A percentile compares a stretch with the other conserved stretches of the same genome.
Conservation (phyloP, 2,113 vertebrate genomes). For the Peromyscus californicus region DNA sequence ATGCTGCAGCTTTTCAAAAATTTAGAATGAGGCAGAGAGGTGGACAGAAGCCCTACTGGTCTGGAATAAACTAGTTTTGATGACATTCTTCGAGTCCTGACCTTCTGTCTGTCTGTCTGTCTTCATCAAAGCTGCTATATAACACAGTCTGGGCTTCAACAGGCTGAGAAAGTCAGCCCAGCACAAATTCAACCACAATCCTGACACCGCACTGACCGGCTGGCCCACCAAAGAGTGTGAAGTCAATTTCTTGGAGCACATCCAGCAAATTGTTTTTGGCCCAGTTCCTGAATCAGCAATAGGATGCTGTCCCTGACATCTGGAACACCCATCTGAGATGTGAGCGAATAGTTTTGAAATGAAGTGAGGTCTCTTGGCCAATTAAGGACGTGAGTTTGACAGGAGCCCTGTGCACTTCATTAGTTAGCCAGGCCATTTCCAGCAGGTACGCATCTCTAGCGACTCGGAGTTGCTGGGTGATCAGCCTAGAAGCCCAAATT, state of each 20-base stretch:
- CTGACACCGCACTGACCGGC: slow-evolving; percentile 9
- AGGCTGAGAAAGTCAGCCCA: not conserved
- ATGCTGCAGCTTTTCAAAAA: not conserved
- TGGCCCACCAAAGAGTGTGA: slow-evolving; percentile 73
- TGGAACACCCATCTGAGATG: slow-evolving; percentile 83
- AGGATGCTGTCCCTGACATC: slow-evolving; percentile 82
- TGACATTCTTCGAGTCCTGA: not conserved
- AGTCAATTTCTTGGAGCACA: slow-evolving; percentile 76
- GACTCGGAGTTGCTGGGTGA: slow-evolving; percentile 68
- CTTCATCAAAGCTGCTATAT: not conserved
- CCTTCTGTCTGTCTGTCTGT: not conserved
- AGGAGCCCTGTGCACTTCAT: slow-evolving; percentile 83
- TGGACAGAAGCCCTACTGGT: not conserved
- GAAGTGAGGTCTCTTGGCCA: slow-evolving; percentile 82
- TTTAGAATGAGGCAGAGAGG: not conserved
- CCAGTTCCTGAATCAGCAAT: slow-evolving; percentile 75
- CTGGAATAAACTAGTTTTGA: not conserved
- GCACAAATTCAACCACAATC: slow-evolving; percentile 56
- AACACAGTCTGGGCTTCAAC: not conserved
- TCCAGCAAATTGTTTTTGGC: slow-evolving; percentile 82
- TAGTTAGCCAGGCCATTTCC: slow-evolving; percentile 78
- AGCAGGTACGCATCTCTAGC: slow-evolving; percentile 80
- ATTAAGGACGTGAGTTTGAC: slow-evolving; percentile 74
- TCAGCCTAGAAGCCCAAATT: slow-evolving; percentile 56
- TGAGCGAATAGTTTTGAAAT: slow-evolving; percentile 82